Base-by-base conservation (phyloP, 2,113 vertebrate genomes). In the Saguinus midas region DNA sequence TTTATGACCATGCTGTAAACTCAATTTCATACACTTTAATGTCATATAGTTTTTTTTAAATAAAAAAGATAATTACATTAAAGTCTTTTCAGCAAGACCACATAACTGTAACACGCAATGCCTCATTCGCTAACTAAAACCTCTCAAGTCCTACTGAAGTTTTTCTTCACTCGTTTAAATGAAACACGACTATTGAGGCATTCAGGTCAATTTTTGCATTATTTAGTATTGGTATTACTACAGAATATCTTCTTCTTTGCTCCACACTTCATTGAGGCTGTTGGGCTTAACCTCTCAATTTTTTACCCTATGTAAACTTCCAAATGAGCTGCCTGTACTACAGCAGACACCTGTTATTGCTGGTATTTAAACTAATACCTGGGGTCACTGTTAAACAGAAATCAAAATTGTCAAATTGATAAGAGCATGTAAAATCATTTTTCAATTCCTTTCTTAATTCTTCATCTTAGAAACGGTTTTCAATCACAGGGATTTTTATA, bases 1-100 rank as follows among this genome's bases (percentile, higher is more conserved):
- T 92, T 96, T 88, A 72, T 66, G 52, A 94, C 40, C 25, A 92
- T 86, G 70, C 13, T 89, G 92, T 76, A 75, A 76, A 79, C 70
- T 95, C 21, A 80, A 27, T 76, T 92, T 80, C 70, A 91, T 57
- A 64, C 57, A 70, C 18, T 88, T 88, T 58, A 90, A 81, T 66
- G 17, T n/a, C 40, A 92, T 20, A 61, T 79, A 48, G 11, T 48
- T 87, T 90, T 90, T 87, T 86, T 58, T 48, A 90, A 83, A 92
- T 70, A 89, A 85, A 85, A 92, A 40, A 68, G 35, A 35, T 88
- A 83, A 87, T 80, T 37, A 92, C 6, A 83, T 29, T 89, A 17
- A 91, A 93, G 85, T 73, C 17, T 95, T 92, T 72, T 64, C 87
- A 95, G 18, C 94, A 61, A 75, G 17, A 76, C 57, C 66, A 76